Percentiles rank a stretch among this genome's conserved stretches.
Evolutionary conservation across 2,888 invertebrate genomes (phyloP).

Genomic region (Cerastis rubricosa): DNA sequence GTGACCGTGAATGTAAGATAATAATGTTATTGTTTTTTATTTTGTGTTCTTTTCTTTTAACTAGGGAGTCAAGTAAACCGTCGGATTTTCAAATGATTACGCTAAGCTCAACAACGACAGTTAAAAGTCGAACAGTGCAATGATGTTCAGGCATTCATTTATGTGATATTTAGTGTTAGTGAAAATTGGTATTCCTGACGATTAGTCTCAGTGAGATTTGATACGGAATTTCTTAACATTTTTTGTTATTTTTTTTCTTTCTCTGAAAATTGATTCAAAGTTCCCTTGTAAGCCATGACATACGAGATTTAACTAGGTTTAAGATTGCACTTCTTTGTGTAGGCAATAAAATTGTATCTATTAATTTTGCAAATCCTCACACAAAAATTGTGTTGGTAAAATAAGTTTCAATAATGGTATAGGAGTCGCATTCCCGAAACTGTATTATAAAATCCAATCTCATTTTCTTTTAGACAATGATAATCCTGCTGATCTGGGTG

Average conservation of each 20-base stretch:
- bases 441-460: not conserved
- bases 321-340: not conserved
- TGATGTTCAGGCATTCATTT: not conserved
- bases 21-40: not conserved
- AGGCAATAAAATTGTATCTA: not conserved
- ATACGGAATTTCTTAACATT: not conserved
- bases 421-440: not conserved
- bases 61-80: not conserved
- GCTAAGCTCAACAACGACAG: not conserved
- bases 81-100: not conserved
- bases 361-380: not conserved
- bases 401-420: not conserved
- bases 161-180: not conserved
- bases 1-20: conserved; percentile 22
- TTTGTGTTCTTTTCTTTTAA: not conserved
- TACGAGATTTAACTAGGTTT: not conserved
- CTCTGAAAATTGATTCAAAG: not conserved
- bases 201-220: not conserved
- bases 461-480: conserved; percentile 61
- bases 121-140: not conserved
- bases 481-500: conserved; percentile 69
- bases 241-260: not conserved
- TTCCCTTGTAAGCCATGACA: not conserved
- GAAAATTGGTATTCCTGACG: too few relatives aligned
- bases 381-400: too few relatives aligned